Evolutionary conservation across 2,797 vertebrate genomes (phyloP), one percentile per base, ranked within the genome.

Genomic region (Poeciliopsis gracilis): DNA sequence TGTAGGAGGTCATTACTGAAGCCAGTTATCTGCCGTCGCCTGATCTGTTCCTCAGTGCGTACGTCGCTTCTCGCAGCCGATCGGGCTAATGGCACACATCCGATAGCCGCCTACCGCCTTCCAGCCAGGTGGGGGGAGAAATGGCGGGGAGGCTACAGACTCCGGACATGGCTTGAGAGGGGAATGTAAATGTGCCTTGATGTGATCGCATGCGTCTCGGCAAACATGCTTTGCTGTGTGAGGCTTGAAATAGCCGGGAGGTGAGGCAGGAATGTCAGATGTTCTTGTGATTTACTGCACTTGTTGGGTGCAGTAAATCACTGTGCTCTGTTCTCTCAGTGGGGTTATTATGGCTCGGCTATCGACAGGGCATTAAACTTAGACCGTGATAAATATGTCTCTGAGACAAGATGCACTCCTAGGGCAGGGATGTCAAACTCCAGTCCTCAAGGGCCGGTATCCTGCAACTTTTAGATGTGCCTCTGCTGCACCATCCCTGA

Each of bases 351-450:
- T 71, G 83, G 81, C 67, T 85, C 51, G 33, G 75, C 86, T 87
- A 86, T 80, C 67, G 81, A 84, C 74, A 81, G n/a, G 18, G 67
- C 67, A 55, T 70, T 81, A 77, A 85, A 86, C 33, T 36, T 6
- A 2, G 30, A 45, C n/a, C 80, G 57, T 55, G n/a, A 69, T 59
- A 79, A 49, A 84, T 79, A 73, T 80, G 80, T 78, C 61, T 80
- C 16, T 6, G 13, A 43, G 36, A 59, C 16, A 49, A 63, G 63
- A 30, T 13, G 13, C 38, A 72, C 66, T 81, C 69, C 80, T 79
- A 67, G 81, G 82, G 77, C 77, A 6, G 38, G 5, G 11, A 12
- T 45, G 43, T 13, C 43, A 45, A 45, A 45, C 43, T 45, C 43
- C 43, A 13, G 43, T 45, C 43, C 43, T 45, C 43, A 13, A 45